Percentiles rank a stretch among this genome's conserved stretches.
Conservation (phyloP, 2,888 invertebrate species). For the Thera obeliscata region DNA sequence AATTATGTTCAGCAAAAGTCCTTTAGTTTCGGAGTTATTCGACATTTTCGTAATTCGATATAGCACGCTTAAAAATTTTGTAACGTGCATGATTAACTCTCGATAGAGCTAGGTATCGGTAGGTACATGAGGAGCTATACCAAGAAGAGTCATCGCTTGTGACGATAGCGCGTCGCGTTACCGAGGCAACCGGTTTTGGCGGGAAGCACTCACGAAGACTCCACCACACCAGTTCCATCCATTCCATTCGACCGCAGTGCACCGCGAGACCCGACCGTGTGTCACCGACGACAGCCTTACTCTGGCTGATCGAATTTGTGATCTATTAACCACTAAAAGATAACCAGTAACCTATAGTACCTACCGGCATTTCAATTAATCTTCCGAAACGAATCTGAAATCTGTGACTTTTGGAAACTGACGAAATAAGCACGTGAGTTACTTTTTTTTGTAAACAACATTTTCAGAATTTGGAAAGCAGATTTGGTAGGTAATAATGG, state of each 20-base stretch:
- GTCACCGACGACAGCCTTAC: slow-evolving; percentile 70
- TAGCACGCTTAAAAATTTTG: too few species aligned
- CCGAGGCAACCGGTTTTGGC: slow-evolving; percentile 79
- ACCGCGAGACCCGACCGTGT: slow-evolving; percentile 74
- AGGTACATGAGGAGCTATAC: too few species aligned
- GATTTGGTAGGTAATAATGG: background rate
- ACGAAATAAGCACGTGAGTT: slow-evolving; percentile 47
- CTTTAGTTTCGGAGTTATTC: too few species aligned
- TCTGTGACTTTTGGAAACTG: slow-evolving; percentile 35
- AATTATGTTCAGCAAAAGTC: too few species aligned
- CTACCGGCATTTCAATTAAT: slow-evolving; percentile 6
- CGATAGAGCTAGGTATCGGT: background rate
- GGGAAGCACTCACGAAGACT: slow-evolving; percentile 66
- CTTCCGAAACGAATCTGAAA: slow-evolving; percentile 20
- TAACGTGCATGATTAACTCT: background rate
- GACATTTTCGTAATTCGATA: too few species aligned
- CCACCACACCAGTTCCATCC: slow-evolving; percentile 58
- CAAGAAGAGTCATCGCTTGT: slow-evolving; percentile 20
- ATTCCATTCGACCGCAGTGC: slow-evolving; percentile 82
- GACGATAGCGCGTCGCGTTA: slow-evolving; percentile 60
- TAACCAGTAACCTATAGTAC: slow-evolving; percentile 1
- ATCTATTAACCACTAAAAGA: slow-evolving; percentile 45
- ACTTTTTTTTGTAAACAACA: background rate
- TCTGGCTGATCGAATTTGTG: slow-evolving; percentile 71
- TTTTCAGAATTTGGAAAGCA: background rate